Evolutionary conservation across 1,140 invertebrate genomes (phyloP).

Genomic region (Euura lappo): DNA sequence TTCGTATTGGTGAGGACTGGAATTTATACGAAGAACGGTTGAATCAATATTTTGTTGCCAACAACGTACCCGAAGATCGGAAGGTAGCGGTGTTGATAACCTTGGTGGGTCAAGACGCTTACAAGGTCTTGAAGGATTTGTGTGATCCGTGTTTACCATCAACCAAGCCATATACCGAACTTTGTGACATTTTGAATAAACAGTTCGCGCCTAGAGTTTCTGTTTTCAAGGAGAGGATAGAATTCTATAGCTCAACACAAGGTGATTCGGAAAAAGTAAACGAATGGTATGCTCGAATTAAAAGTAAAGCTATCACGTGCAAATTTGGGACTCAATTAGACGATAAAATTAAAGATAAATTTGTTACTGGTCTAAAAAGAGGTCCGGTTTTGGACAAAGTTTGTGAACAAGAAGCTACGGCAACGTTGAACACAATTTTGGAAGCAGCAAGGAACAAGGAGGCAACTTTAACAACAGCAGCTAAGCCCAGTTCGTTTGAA

Average conservation of each 20-base stretch:
- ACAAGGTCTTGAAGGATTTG: conserved; percentile 28
- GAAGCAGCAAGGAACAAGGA: conserved; percentile 25
- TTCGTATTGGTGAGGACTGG: conserved; percentile 30
- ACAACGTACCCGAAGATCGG: conserved; percentile 22
- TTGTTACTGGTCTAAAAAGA: conserved; percentile 24
- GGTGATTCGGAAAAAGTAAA: conserved; percentile 19
- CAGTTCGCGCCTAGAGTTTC: conserved; percentile 28
- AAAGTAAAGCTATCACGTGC: conserved; percentile 27
- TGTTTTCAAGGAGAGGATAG: conserved; percentile 27
- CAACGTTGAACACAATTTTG: conserved; percentile 8
- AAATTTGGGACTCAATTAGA: conserved; percentile 30
- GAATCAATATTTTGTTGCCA: conserved; percentile 34
- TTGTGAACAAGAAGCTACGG: conserved; percentile 23
- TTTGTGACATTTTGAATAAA: conserved; percentile 27
- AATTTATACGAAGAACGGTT: conserved; percentile 29
- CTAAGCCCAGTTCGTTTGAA: conserved; percentile 16
- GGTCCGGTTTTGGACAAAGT: conserved; percentile 25
- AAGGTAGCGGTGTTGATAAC: conserved; percentile 30
- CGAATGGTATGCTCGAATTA: conserved; percentile 35
- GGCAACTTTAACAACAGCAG: conserved; percentile 19
- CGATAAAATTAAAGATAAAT: conserved; percentile 30
- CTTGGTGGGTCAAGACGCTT: conserved; percentile 22
- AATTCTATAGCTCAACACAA: conserved; percentile 33
- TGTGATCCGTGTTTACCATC: conserved; percentile 28
- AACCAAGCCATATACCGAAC: conserved; percentile 27